A percentile compares a stretch with the other conserved stretches of the same genome.
Conservation (phyloP, 2,113 vertebrate genomes). For the Myodes glareolus region DNA sequence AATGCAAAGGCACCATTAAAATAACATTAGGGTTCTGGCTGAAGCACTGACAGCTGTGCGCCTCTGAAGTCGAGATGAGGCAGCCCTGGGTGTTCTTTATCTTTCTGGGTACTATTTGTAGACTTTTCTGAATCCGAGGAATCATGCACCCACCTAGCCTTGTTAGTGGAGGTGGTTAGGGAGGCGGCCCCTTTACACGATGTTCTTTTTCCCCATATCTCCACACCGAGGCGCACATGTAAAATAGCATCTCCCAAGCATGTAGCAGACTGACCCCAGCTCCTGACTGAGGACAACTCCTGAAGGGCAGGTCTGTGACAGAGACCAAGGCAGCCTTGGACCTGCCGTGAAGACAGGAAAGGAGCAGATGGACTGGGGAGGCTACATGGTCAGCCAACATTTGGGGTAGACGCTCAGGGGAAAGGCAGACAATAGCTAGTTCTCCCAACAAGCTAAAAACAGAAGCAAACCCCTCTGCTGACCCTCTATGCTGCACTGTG, state of each 20-base stretch:
- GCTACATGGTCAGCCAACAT: neutral
- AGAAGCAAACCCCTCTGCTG: neutral
- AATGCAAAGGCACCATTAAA: constrained; percentile 60
- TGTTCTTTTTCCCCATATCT: neutral
- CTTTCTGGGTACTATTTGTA: neutral
- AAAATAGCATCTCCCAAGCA: neutral
- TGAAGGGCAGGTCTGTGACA: neutral
- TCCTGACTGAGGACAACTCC: neutral
- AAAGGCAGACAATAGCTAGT: neutral
- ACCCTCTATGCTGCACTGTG: neutral
- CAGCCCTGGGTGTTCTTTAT: neutral
- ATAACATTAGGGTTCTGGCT: constrained; percentile 47
- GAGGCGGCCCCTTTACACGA: neutral
- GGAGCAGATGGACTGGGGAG: neutral
- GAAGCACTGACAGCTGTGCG: constrained; percentile 10
- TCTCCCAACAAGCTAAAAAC: neutral
- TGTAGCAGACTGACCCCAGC: neutral
- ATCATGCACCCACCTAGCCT: neutral
- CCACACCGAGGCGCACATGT: neutral
- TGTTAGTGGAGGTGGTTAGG: neutral
- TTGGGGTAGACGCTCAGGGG: neutral
- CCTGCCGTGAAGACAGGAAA: fast-evolving
- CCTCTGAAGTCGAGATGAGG: neutral
- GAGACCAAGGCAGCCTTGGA: neutral
- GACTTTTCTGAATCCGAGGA: neutral